phyloP scores from a whole-genome alignment of 2,797 vertebrate genomes.

The Pachyuromys duprasi region DNA sequence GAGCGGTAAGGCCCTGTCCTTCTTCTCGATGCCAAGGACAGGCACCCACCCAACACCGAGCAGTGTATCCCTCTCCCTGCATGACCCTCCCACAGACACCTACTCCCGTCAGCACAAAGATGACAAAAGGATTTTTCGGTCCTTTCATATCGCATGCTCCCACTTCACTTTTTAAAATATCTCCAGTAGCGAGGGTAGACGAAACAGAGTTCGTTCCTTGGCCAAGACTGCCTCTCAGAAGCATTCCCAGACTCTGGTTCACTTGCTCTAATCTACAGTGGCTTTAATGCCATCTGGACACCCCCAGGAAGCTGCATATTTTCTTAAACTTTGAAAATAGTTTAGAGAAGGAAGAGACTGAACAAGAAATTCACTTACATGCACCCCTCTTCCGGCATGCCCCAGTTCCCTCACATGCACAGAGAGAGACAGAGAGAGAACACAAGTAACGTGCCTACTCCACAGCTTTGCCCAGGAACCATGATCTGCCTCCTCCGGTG shows the following conservation, averaged over 20 bases:
- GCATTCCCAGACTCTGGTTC: background rate
- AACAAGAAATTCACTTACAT: background rate
- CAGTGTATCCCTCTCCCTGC: background rate
- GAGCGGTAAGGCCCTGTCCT: background rate
- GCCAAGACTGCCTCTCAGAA: background rate
- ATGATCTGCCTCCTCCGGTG: background rate
- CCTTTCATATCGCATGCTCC: slow-evolving; percentile 8
- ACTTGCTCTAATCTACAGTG: background rate
- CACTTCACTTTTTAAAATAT: slow-evolving; percentile 50
- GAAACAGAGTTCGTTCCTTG: slow-evolving; percentile 36
- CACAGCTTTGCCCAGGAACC: background rate
- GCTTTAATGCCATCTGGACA: slow-evolving; percentile 33
- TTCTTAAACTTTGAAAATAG: slow-evolving; percentile 5
- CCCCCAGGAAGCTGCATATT: background rate
- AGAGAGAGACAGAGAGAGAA: background rate
- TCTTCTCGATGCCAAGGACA: background rate
- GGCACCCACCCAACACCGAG: background rate
- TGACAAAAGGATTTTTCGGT: background rate
- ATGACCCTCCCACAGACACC: background rate
- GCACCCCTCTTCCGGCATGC: background rate
- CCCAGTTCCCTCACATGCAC: no score
- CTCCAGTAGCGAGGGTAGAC: slow-evolving; percentile 34
- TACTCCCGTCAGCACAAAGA: background rate
- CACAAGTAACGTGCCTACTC: background rate
- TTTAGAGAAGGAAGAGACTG: background rate